Conservation (phyloP, 2,888 invertebrate genomes). For the Ernsta delagoae region DNA sequence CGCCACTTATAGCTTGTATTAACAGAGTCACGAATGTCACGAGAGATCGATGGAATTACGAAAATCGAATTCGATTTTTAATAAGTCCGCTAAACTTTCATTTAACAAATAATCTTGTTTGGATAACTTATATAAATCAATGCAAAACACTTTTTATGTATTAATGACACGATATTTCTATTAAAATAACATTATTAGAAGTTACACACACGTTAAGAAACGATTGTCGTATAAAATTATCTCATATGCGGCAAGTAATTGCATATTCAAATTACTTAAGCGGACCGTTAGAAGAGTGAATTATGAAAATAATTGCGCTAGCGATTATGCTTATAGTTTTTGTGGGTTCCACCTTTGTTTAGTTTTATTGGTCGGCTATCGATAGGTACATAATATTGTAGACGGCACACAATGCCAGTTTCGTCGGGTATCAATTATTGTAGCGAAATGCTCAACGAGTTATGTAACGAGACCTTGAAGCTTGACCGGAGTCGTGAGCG, state of each 20-base stretch:
- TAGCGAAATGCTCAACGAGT: slow-evolving; percentile 64
- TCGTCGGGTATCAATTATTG: slow-evolving; percentile 60
- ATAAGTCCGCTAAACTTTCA: neutral
- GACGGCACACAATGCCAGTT: slow-evolving; percentile 47
- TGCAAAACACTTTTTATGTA: too few relatives aligned
- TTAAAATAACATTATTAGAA: neutral
- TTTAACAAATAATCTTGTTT: too few relatives aligned
- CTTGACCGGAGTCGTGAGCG: slow-evolving; percentile 81
- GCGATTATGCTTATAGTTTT: slow-evolving; percentile 11
- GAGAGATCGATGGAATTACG: neutral
- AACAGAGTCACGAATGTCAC: slow-evolving; percentile 7
- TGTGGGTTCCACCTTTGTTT: slow-evolving; percentile 7
- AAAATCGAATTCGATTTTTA: neutral
- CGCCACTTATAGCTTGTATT: neutral
- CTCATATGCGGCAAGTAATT: neutral
- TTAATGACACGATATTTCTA: too few relatives aligned
- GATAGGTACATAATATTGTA: slow-evolving; percentile 41
- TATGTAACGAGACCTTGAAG: slow-evolving; percentile 80
- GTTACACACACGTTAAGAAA: neutral
- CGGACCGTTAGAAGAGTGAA: slow-evolving; percentile 10
- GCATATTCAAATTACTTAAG: slow-evolving; percentile 6
- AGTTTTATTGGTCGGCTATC: slow-evolving; percentile 44
- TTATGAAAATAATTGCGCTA: slow-evolving; percentile 24
- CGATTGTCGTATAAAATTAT: neutral
- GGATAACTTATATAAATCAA: too few relatives aligned